Percentiles rank a stretch among this genome's conserved stretches.
phyloP scores from a whole-genome alignment of 2,113 vertebrate genomes.

The Pedetes capensis region DNA sequence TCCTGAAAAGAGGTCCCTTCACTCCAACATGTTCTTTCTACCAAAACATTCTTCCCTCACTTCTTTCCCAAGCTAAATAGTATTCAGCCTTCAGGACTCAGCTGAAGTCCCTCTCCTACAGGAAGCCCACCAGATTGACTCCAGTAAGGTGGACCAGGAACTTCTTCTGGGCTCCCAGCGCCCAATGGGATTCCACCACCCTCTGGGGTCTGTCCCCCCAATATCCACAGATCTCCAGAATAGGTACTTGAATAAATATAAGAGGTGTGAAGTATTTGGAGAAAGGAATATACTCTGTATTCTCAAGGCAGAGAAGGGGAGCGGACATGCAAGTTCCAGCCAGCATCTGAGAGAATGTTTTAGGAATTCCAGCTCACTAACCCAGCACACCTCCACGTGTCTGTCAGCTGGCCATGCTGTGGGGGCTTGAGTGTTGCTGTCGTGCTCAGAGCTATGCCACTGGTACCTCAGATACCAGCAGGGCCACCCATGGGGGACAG shows the following conservation, averaged over 20 bases:
- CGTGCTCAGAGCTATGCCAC: too few species aligned
- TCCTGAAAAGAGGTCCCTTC: neutral
- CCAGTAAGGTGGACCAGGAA: neutral
- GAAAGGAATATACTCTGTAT: neutral
- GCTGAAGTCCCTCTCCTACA: neutral
- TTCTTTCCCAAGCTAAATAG: too few species aligned
- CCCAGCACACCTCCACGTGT: too few species aligned
- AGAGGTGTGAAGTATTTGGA: neutral
- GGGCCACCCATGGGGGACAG: too few species aligned
- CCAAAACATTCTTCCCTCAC: too few species aligned
- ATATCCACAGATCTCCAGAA: neutral
- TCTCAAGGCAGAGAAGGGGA: too few species aligned
- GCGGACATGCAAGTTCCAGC: too few species aligned
- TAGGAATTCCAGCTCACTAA: neutral
- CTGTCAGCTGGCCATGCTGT: too few species aligned
- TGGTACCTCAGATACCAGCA: too few species aligned
- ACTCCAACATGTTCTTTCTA: neutral
- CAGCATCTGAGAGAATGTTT: too few species aligned
- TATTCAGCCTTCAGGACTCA: neutral
- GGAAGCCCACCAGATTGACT: neutral
- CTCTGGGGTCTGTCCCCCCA: neutral
- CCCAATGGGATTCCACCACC: neutral
- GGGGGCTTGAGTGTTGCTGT: too few species aligned
- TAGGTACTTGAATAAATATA: neutral
- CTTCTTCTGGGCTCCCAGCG: neutral